Conservation (phyloP, 2,113 vertebrate genomes). For the Oncorhynchus mykiss region DNA sequence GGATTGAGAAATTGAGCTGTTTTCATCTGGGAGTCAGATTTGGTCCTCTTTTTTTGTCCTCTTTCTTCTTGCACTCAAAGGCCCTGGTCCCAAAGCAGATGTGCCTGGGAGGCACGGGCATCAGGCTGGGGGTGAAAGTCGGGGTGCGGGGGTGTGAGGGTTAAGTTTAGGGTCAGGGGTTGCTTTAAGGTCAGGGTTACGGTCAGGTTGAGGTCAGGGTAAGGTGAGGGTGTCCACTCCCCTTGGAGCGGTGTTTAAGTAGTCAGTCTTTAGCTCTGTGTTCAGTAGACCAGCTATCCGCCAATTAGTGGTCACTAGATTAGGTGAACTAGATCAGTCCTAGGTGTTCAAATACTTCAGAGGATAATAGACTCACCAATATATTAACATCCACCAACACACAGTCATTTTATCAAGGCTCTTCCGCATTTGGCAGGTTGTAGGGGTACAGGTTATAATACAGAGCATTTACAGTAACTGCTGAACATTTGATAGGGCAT, state of each 20-base stretch:
- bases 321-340: constrained; percentile 2
- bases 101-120: constrained; percentile 60
- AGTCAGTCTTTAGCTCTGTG: constrained; percentile 51
- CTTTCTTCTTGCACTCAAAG: constrained; percentile 5
- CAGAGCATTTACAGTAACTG: too few species aligned
- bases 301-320: constrained; percentile 34
- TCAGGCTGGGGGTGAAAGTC: constrained; percentile 61
- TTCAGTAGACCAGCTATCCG: background rate
- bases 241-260: constrained; percentile 57
- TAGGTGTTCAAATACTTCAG: too few species aligned
- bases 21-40: constrained; percentile 60
- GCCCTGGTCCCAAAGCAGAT: constrained; percentile 62
- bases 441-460: too few species aligned
- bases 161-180: constrained; percentile 71
- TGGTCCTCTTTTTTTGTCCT: constrained; percentile 42
- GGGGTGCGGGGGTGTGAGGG: constrained; percentile 65
- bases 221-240: constrained; percentile 56
- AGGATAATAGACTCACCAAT: too few species aligned
- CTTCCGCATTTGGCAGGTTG: too few species aligned
- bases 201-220: constrained; percentile 65
- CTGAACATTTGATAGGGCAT: too few species aligned
- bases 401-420: too few species aligned
- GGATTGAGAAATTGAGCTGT: constrained; percentile 52
- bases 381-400: too few species aligned
- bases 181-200: constrained; percentile 67